Base-by-base conservation (phyloP, 2,797 vertebrate species). In the Malurus leucopterus region DNA sequence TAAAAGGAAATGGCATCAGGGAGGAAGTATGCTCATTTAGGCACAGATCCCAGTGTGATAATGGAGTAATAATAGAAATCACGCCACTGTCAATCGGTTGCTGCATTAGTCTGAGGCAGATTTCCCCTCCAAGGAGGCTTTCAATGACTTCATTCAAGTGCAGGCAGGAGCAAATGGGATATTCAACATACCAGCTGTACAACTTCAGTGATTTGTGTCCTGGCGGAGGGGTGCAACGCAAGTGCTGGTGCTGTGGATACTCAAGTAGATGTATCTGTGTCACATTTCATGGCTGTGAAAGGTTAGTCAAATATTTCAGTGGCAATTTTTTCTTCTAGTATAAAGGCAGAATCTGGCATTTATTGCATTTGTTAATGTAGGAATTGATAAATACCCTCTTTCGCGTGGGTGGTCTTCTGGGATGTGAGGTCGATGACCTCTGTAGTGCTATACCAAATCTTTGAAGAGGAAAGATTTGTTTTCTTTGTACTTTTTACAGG, bases 21-120 rank as follows among this genome's bases (percentile, higher is more conserved):
- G 96, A 97, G 97, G 98, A 97, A 98, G 96, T 97, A 96, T 97
- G 97, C 97, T 98, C 97, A 83, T 97, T 98, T 97, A 97, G 97
- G 97, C 97, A 96, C 96, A 96, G 98, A 98, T 98, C 97, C 98
- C 98, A 98, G 98, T 97, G 98, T 97, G 97, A 98, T 98, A 98
- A 98, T 98, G 97, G 97, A 97, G 97, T 98, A 98, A 98, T 98
- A 98, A 98, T 98, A 98, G 98, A 98, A 98, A 97, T 97, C 97
- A 96, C 82, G 96, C 97, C 97, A 97, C 97, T 94, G 95, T 96
- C 96, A 91, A 57, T 96, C 20, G 50, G 73, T 88, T 92, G 92
- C 96, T 96, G 94, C 96, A 95, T 96, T 94, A 96, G 96, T 97
- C 93, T 86, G 89, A 89, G 93, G 93, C 96, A 95, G 93, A 90